Evolutionary conservation across 2,888 invertebrate genomes (phyloP), one percentile per base, ranked within the genome.

Genomic region (Drosophila paranaensis): DNA sequence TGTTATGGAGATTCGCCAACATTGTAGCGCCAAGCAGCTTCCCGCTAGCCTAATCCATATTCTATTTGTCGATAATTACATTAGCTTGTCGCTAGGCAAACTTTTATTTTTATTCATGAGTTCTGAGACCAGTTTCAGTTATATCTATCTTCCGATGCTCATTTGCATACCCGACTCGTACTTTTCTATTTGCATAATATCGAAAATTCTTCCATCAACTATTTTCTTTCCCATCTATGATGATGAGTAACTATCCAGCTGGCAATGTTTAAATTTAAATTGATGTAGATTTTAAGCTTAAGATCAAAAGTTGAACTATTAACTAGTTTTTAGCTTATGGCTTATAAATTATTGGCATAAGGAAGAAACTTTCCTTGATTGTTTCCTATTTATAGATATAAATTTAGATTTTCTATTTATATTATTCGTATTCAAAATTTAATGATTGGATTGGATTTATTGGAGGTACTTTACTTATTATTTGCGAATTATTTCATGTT

Each of bases 141-240:
- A 0, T 27, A 53, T 53, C 53, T 53, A 39, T 39, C 53, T 53
- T 60, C 43, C 55, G n/a, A 60, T 50, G 55, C n/a, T 60, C 27
- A 54, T 78, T 78, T 72, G 50, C 78, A 78, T 78, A 78, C 69
- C 56, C 6, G 79, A 58, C 56, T 55, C 30, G 56, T 10, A 57
- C 25, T 50, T 53, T 50, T 9, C 13, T 4, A 61, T 76, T 70
- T 55, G 45, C 73, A 67, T 65, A 48, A 42, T 56, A 39, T 40
- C 27, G 25, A 43, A 30, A 30, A 54, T 27, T 33, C 42, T 43
- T 56, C 43, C 35, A 27, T 13, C 42, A n/a, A 60, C 43, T 55
- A 51, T 71, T 76, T 76, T 71, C 62, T 42, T 56, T 53, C 16
- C 27, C 3, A 30, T 8, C 2, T 27, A n/a, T 3, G 33, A 1